Conservation (phyloP, 2,797 vertebrate genomes). For the Alca torda region DNA sequence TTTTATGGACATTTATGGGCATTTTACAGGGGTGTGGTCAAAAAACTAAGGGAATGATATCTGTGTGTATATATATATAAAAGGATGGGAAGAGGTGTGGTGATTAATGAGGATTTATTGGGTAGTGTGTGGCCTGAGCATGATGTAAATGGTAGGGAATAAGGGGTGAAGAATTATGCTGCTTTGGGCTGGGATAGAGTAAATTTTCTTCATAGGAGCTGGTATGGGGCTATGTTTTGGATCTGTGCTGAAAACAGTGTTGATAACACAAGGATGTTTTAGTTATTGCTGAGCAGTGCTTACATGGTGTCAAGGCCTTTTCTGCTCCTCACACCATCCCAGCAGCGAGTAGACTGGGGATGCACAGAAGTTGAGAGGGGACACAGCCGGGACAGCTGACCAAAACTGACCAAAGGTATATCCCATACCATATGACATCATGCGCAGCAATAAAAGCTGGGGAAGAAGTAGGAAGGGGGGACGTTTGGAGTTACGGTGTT, state of each 20-base stretch:
- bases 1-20: not conserved
- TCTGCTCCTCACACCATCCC: not conserved
- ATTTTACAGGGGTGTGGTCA: not conserved
- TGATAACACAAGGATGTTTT: not conserved
- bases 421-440: not conserved
- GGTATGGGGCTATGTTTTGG: not conserved
- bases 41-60: not conserved
- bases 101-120: not conserved
- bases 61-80: not conserved
- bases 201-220: not conserved
- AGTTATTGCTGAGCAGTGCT: not conserved
- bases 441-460: not conserved
- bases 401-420: not conserved
- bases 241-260: not conserved
- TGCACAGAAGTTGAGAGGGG: not conserved
- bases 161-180: not conserved
- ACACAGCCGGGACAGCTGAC: not conserved
- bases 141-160: not conserved
- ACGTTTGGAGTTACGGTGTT: accelerated
- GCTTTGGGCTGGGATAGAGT: not conserved
- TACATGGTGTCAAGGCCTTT: not conserved
- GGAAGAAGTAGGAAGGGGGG: not conserved
- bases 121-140: not conserved
- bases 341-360: not conserved
- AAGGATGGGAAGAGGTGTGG: not conserved